A percentile compares a stretch with the other conserved stretches of the same genome.
These are phyloP conservation scores for Eleginops maclovinus DNA, from an alignment of 2,113 vertebrate genomes.

Conservation along the genomic window DNA sequence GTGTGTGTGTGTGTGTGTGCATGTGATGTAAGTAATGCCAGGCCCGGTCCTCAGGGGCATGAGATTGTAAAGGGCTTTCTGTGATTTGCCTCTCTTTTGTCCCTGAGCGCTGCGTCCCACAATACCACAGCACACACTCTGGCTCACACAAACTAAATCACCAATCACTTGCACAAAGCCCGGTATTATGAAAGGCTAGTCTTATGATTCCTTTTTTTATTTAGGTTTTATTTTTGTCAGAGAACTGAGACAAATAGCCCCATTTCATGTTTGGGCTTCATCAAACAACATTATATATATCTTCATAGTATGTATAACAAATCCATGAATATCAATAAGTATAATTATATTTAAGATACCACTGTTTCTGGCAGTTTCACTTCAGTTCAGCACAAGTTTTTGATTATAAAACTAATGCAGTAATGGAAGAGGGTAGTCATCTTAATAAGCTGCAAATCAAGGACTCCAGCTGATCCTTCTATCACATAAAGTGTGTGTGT, in stretches of 20 bases:
- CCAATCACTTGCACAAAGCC: constrained; percentile 31
- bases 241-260: constrained; percentile 18
- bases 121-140: constrained; percentile 26
- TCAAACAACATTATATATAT: background rate
- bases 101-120: constrained; percentile 27
- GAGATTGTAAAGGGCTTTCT: constrained; percentile 65
- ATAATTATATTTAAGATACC: background rate
- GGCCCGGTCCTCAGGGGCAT: constrained; percentile 56
- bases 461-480: constrained; percentile 29
- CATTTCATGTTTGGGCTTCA: background rate
- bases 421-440: constrained; percentile 63
- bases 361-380: constrained; percentile 49
- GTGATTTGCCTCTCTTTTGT: constrained; percentile 41
- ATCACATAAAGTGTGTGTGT: background rate
- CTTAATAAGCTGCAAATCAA: constrained; percentile 72
- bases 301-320: background rate
- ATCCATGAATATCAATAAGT: background rate
- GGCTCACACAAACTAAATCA: constrained; percentile 1
- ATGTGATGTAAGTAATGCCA: constrained; percentile 60
- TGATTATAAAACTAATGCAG: constrained; percentile 74
- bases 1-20: constrained; percentile 4
- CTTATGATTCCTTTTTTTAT: constrained; percentile 52
- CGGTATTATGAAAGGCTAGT: constrained; percentile 29
- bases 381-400: constrained; percentile 74
- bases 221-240: constrained; percentile 1